Evolutionary conservation across 2,888 invertebrate species (phyloP).

Genomic region (Lycaena phlaeas): DNA sequence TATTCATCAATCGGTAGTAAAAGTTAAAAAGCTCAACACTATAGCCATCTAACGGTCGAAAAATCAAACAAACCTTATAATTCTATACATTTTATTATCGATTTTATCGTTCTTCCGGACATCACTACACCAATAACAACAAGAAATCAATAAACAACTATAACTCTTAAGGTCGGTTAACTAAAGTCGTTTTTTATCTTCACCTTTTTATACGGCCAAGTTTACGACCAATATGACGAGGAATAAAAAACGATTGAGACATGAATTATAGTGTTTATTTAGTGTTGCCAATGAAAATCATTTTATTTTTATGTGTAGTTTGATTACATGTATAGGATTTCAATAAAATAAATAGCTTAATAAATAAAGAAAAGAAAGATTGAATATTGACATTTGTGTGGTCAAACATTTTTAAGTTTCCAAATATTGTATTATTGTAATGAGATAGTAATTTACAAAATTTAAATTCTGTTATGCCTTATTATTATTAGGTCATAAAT

Average conservation of each 20-base stretch:
- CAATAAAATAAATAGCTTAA: not conserved
- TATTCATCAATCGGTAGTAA: constrained; percentile 26
- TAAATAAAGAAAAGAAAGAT: not conserved
- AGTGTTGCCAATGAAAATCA: constrained; percentile 3
- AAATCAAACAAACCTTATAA: constrained; percentile 5
- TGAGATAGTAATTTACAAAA: too few species aligned
- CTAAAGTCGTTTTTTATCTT: constrained; percentile 2
- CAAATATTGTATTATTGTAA: too few species aligned
- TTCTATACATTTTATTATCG: constrained; percentile 4
- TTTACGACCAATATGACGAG: constrained; percentile 17
- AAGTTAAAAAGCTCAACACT: not conserved
- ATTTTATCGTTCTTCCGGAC: constrained; percentile 6
- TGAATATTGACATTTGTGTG: constrained; percentile 4
- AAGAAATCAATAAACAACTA: not conserved
- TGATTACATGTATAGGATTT: not conserved
- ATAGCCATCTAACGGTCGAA: not conserved
- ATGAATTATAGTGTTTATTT: constrained; percentile 15
- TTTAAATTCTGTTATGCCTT: too few species aligned
- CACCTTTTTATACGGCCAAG: not conserved
- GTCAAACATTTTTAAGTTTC: too few species aligned
- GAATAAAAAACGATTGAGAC: constrained; percentile 17
- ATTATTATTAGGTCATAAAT: too few species aligned
- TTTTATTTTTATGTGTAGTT: not conserved
- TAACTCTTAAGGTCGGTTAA: constrained; percentile 1
- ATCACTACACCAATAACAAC: not conserved